Conservation (phyloP, 1,140 invertebrate genomes). For the Drosophila arawakana region DNA sequence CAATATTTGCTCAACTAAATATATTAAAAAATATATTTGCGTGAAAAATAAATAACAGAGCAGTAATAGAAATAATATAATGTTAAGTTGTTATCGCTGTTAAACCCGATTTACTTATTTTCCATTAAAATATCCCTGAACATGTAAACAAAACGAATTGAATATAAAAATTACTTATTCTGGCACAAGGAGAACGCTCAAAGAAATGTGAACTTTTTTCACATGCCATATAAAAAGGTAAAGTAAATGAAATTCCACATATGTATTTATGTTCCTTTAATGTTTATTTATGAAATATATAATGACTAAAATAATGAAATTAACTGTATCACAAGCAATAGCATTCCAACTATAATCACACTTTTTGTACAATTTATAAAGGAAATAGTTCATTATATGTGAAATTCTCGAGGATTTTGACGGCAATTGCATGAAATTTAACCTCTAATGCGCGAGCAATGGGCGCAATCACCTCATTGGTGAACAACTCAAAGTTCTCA, state of each 20-base stretch:
- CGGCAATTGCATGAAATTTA: slow-evolving; percentile 85
- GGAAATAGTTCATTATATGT: slow-evolving; percentile 87
- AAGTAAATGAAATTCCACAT: background rate
- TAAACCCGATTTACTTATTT: background rate
- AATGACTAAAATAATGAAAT: slow-evolving; percentile 65
- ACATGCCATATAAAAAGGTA: background rate
- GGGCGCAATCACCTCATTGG: slow-evolving; percentile 86
- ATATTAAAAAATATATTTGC: too few relatives aligned
- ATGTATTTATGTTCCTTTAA: slow-evolving; percentile 23
- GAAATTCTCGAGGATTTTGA: slow-evolving; percentile 86
- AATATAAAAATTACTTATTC: background rate
- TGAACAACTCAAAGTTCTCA: slow-evolving; percentile 87
- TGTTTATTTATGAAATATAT: slow-evolving; percentile 55
- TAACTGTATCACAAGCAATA: slow-evolving; percentile 68
- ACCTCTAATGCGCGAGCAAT: slow-evolving; percentile 86
- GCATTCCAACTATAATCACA: slow-evolving; percentile 13
- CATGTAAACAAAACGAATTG: slow-evolving; percentile 11
- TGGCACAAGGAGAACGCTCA: background rate
- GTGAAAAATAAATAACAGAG: too few relatives aligned
- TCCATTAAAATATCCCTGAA: background rate
- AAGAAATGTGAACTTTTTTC: background rate
- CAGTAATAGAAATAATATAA: too few relatives aligned
- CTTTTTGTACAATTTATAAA: slow-evolving; percentile 43
- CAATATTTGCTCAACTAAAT: too few relatives aligned
- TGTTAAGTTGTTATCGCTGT: background rate